These are phyloP conservation scores for Puffinus mauretanicus DNA, from an alignment of 2,113 vertebrate species.

Conservation along the genomic window DNA sequence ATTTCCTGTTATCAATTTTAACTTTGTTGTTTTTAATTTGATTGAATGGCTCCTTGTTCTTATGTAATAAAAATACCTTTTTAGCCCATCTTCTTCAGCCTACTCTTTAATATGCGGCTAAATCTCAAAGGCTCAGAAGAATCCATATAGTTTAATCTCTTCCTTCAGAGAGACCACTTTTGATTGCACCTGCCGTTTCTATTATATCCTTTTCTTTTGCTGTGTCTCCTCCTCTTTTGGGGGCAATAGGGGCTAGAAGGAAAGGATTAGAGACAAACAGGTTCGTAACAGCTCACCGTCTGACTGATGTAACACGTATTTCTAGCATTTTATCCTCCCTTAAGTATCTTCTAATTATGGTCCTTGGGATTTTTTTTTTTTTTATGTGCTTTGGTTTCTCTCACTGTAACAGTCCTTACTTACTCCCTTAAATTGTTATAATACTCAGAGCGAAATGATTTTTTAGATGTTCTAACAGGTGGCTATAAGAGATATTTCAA, in stretches of 20 bases:
- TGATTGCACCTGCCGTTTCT: background rate
- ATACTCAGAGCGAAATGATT: background rate
- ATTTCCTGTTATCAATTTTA: constrained; percentile 13
- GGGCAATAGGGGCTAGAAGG: background rate
- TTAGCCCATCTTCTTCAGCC: background rate
- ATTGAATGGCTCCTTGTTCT: background rate
- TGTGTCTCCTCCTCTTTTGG: background rate
- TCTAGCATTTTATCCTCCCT: background rate
- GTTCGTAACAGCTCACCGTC: background rate
- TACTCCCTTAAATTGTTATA: background rate
- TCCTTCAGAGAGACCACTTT: background rate
- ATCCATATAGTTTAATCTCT: background rate
- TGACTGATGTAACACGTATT: background rate
- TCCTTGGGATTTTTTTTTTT: background rate
- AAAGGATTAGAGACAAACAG: background rate
- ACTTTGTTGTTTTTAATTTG: background rate
- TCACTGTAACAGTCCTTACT: background rate
- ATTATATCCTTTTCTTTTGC: background rate
- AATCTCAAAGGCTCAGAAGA: background rate
- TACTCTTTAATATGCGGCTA: background rate
- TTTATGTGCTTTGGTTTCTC: background rate
- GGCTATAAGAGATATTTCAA: background rate
- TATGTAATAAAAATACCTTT: background rate
- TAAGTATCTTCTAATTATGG: background rate
- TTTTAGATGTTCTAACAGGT: background rate